phyloP scores from a whole-genome alignment of 2,797 vertebrate species.

The Stomatorhinus walkeri region DNA sequence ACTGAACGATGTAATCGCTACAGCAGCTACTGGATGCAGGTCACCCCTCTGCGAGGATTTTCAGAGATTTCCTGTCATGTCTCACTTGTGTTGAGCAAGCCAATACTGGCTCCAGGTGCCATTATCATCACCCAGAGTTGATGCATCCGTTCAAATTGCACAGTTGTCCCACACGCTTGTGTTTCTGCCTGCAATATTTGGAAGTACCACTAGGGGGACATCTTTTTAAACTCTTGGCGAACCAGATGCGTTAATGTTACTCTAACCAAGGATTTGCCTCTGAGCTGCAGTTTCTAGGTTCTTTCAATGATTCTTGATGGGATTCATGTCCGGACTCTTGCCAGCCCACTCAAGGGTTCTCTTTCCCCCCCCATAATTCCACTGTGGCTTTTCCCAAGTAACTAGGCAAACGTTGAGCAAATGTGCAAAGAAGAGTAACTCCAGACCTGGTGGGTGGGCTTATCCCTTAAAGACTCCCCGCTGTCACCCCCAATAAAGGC shows the following conservation, averaged over 20 bases:
- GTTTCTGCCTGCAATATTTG: not conserved
- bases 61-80: not conserved
- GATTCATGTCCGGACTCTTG: not conserved
- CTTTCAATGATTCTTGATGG: not conserved
- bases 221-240: not conserved
- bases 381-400: constrained; percentile 8
- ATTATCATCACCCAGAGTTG: not conserved
- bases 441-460: not conserved
- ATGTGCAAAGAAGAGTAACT: not conserved
- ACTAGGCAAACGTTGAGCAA: not conserved
- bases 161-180: not conserved
- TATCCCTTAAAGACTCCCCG: not conserved
- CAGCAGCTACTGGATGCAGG: not conserved
- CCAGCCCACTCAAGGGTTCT: not conserved
- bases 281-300: not conserved
- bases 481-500: not conserved
- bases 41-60: not conserved
- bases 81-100: not conserved
- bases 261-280: not conserved
- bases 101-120: not conserved
- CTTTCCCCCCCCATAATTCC: not conserved
- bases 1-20: not conserved
- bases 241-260: not conserved
- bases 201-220: not conserved
- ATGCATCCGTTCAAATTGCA: not conserved